Conservation (phyloP, 2,797 vertebrate species). For the Sebastes trivittatus region DNA sequence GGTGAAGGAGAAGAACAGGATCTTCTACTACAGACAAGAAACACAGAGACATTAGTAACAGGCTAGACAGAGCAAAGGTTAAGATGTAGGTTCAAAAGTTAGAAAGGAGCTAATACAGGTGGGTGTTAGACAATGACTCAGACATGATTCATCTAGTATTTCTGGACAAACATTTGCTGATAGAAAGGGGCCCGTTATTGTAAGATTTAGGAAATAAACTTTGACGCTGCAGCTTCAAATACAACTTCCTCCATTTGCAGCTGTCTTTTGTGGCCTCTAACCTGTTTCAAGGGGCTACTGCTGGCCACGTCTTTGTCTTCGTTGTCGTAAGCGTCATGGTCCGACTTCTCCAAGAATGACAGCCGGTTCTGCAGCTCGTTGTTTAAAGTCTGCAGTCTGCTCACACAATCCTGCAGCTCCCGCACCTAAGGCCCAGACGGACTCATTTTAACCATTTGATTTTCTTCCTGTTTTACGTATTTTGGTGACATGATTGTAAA, state of each 20-base stretch:
- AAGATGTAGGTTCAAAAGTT: slow-evolving; percentile 62
- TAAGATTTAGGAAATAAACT: neutral
- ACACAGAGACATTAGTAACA: slow-evolving; percentile 54
- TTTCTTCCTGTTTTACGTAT: neutral
- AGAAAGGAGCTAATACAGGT: slow-evolving; percentile 61
- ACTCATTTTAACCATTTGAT: neutral
- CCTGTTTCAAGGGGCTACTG: slow-evolving; percentile 73
- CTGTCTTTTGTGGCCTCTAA: slow-evolving; percentile 56
- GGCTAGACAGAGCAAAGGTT: slow-evolving; percentile 60
- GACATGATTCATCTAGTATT: slow-evolving; percentile 24
- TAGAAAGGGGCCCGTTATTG: neutral
- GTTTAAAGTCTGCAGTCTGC: slow-evolving; percentile 84
- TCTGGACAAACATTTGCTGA: slow-evolving; percentile 8
- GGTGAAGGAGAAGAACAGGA: slow-evolving; percentile 58
- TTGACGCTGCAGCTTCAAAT: neutral
- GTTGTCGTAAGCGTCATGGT: slow-evolving; percentile 33
- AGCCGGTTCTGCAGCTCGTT: slow-evolving; percentile 82
- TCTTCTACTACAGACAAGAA: slow-evolving; percentile 57
- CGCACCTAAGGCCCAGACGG: slow-evolving; percentile 79
- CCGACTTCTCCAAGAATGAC: slow-evolving; percentile 70
- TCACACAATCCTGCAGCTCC: slow-evolving; percentile 85
- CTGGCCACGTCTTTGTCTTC: slow-evolving; percentile 41
- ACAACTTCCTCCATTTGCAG: neutral
- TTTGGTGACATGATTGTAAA: neutral
- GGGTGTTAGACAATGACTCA: slow-evolving; percentile 58